These are phyloP conservation scores for Neosilurus hyrtlii DNA, from an alignment of 2,797 vertebrate species.

Conservation along the genomic window DNA sequence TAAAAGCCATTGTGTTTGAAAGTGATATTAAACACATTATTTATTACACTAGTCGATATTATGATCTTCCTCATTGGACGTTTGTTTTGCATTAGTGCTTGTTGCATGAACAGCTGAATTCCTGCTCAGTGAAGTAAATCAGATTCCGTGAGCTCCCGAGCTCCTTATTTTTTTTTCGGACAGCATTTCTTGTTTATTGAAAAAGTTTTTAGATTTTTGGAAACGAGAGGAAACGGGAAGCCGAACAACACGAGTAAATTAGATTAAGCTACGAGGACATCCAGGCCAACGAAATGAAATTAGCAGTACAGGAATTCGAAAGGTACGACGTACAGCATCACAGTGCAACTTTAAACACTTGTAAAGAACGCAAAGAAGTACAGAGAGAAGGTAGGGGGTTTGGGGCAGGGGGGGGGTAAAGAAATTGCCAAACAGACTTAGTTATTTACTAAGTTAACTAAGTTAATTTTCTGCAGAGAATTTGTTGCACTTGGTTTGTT, in stretches of 20 bases:
- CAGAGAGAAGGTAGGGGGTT: neutral
- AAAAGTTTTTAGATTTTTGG: neutral
- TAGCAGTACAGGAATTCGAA: neutral
- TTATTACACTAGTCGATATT: neutral
- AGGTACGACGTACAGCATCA: neutral
- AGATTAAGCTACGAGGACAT: neutral
- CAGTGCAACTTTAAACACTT: neutral
- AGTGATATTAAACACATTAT: neutral
- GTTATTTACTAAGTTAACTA: too few relatives aligned
- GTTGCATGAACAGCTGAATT: slow-evolving; percentile 8
- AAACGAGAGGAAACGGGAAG: neutral
- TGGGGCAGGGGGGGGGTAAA: neutral
- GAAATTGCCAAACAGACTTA: neutral
- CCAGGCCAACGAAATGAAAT: neutral
- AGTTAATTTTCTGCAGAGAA: neutral
- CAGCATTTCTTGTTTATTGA: neutral
- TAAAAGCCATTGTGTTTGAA: neutral
- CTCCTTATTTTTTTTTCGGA: neutral
- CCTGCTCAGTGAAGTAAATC: slow-evolving; percentile 11
- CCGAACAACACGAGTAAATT: neutral
- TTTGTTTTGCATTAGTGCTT: neutral
- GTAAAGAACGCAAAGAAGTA: neutral
- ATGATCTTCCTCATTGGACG: neutral
- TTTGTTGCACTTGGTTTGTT: neutral
- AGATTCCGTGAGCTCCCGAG: neutral